These are phyloP conservation scores for Idaea aversata DNA, from an alignment of 2,888 invertebrate species.

Conservation along the genomic window DNA sequence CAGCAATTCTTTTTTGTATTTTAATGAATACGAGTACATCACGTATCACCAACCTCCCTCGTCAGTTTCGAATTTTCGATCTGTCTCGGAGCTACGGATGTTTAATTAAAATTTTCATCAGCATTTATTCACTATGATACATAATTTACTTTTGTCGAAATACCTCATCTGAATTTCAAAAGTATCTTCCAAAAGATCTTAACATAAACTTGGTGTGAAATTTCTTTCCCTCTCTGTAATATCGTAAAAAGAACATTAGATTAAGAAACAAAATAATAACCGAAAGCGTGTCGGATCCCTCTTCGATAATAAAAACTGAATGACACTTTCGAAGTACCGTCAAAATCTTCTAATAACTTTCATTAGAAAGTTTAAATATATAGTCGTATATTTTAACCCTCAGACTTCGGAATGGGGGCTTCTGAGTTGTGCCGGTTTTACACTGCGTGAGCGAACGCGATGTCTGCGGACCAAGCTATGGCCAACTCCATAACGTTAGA, in stretches of 20 bases:
- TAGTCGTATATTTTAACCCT: slow-evolving; percentile 20
- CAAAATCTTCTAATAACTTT: slow-evolving; percentile 19
- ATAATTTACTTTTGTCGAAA: background rate
- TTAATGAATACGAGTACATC: too few species aligned
- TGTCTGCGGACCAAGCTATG: background rate
- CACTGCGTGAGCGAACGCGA: background rate
- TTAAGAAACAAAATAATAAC: slow-evolving; percentile 1
- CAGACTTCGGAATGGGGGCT: background rate
- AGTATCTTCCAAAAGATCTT: background rate
- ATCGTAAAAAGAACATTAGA: slow-evolving; percentile 1
- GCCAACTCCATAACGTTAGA: background rate
- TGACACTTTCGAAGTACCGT: slow-evolving; percentile 13
- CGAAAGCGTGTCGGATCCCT: slow-evolving; percentile 1
- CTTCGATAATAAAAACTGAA: slow-evolving; percentile 1
- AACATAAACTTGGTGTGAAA: slow-evolving; percentile 1
- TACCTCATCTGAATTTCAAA: slow-evolving; percentile 1
- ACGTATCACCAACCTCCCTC: too few species aligned
- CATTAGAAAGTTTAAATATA: slow-evolving; percentile 25
- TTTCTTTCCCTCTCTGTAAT: background rate
- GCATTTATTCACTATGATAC: background rate
- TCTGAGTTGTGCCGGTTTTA: background rate
- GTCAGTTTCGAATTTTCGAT: too few species aligned
- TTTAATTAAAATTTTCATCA: background rate
- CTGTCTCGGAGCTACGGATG: background rate
- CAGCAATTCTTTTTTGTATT: too few species aligned